A percentile compares a stretch with the other conserved stretches of the same genome.
Conservation (phyloP, 2,113 vertebrate species). For the Solenodon paradoxus region DNA sequence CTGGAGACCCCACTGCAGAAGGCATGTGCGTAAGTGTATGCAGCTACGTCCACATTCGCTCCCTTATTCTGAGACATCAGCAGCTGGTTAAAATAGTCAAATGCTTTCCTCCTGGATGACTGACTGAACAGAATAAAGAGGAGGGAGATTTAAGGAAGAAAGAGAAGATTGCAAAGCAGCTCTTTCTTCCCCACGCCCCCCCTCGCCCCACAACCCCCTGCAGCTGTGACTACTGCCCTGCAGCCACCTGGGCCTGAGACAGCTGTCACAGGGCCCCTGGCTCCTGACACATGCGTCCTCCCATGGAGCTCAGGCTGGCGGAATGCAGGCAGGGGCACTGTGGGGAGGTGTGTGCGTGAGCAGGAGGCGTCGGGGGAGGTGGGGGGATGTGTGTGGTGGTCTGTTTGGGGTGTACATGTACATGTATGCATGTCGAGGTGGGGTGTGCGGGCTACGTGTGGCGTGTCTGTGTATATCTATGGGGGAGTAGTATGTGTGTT, state of each 20-base stretch:
- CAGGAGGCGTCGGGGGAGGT: too few relatives aligned
- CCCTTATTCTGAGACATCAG: not conserved
- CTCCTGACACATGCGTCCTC: not conserved
- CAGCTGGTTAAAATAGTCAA: not conserved
- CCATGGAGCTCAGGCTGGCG: not conserved
- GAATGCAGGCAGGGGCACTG: not conserved
- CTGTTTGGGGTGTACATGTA: too few relatives aligned
- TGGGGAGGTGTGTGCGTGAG: not conserved
- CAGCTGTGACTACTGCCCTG: not conserved
- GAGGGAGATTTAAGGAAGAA: not conserved
- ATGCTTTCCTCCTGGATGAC: not conserved
- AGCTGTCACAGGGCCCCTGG: not conserved
- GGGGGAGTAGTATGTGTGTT: too few relatives aligned
- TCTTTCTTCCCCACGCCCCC: not conserved
- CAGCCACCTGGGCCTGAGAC: not conserved
- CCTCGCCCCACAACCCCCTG: accelerated
- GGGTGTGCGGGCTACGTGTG: too few relatives aligned
- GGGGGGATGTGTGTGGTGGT: not conserved
- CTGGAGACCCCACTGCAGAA: too few relatives aligned
- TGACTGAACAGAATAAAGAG: not conserved
- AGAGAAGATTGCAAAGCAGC: not conserved
- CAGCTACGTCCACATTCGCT: too few relatives aligned
- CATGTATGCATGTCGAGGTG: too few relatives aligned
- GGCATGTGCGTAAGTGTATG: too few relatives aligned
- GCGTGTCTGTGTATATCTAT: too few relatives aligned